These are phyloP conservation scores for Bambusicola thoracicus DNA, from an alignment of 2,113 vertebrate species.

Conservation along the genomic window DNA sequence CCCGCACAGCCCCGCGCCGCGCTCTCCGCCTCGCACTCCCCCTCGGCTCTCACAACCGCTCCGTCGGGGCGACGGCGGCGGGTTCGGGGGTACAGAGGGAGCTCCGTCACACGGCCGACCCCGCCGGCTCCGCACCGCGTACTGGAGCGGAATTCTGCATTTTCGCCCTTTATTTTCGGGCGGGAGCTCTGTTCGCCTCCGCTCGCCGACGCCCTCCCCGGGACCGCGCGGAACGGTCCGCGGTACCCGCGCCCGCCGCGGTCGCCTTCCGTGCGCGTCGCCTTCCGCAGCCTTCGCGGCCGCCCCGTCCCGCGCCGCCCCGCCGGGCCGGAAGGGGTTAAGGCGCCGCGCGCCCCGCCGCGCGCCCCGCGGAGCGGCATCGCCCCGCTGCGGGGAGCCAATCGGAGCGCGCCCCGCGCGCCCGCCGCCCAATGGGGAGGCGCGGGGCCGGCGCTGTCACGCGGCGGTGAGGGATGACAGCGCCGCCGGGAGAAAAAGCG, in stretches of 20 bases:
- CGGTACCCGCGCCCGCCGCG: too few relatives aligned
- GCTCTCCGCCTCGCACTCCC: neutral
- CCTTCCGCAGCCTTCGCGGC: neutral
- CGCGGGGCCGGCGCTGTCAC: constrained; percentile 75
- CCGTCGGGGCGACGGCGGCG: too few relatives aligned
- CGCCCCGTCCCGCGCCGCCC: neutral
- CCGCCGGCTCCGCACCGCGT: too few relatives aligned
- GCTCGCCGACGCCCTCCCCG: too few relatives aligned
- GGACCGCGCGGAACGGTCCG: too few relatives aligned
- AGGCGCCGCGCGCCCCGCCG: neutral
- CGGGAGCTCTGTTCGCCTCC: too few relatives aligned
- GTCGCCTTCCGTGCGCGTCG: too few relatives aligned
- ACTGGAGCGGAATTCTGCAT: too few relatives aligned
- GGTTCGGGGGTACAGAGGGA: too few relatives aligned
- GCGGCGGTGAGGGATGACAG: constrained; percentile 83
- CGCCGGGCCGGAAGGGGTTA: constrained; percentile 73
- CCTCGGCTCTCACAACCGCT: too few relatives aligned
- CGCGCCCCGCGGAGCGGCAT: neutral
- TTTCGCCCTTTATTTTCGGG: too few relatives aligned
- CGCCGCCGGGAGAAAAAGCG: constrained; percentile 76
- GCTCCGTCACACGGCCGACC: too few relatives aligned
- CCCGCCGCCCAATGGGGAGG: constrained; percentile 39
- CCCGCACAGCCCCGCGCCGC: neutral
- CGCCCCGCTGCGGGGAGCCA: constrained; percentile 74
- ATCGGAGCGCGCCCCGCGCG: constrained; percentile 49